A percentile compares a stretch with the other conserved stretches of the same genome.
These are phyloP conservation scores for Physella acuta DNA, from an alignment of 1,140 invertebrate species.

Conservation along the genomic window DNA sequence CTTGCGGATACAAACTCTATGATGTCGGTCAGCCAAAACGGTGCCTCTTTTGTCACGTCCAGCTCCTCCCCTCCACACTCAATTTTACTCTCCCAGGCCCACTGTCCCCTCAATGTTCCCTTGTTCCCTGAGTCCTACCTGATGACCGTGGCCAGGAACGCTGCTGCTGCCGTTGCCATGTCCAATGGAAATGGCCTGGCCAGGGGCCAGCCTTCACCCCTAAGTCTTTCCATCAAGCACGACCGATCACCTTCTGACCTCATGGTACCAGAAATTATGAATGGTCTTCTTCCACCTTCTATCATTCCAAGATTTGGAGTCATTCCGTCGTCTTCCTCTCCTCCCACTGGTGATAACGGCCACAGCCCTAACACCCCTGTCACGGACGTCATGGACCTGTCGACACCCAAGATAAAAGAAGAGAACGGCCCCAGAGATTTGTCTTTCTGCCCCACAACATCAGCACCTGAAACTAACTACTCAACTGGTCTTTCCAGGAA, in stretches of 20 bases:
- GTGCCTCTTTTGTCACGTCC: conserved; percentile 16
- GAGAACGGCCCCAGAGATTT: conserved; percentile 7
- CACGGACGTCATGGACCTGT: conserved; percentile 16
- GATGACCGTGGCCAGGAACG: conserved; percentile 16
- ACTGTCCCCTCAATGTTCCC: conserved; percentile 29
- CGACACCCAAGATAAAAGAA: conserved; percentile 11
- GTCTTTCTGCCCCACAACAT: background rate
- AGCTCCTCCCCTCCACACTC: conserved; percentile 9
- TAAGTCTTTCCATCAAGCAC: conserved; percentile 15
- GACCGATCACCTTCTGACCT: conserved; percentile 9
- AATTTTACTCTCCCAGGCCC: conserved; percentile 7
- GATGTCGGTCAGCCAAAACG: conserved; percentile 18
- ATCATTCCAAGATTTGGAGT: conserved; percentile 13
- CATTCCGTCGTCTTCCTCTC: background rate
- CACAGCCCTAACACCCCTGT: background rate
- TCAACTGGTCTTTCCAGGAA: too few species aligned
- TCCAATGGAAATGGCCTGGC: conserved; percentile 3
- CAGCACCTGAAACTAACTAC: too few species aligned
- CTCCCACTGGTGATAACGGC: conserved; percentile 4
- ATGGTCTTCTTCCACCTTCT: conserved; percentile 13
- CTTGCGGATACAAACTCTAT: background rate
- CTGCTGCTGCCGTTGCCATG: conserved; percentile 19
- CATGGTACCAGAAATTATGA: conserved; percentile 21
- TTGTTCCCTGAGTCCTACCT: conserved; percentile 32
- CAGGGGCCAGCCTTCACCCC: conserved; percentile 13